Evolutionary conservation across 2,797 vertebrate species (phyloP).

Genomic region (Phataginus tricuspis): DNA sequence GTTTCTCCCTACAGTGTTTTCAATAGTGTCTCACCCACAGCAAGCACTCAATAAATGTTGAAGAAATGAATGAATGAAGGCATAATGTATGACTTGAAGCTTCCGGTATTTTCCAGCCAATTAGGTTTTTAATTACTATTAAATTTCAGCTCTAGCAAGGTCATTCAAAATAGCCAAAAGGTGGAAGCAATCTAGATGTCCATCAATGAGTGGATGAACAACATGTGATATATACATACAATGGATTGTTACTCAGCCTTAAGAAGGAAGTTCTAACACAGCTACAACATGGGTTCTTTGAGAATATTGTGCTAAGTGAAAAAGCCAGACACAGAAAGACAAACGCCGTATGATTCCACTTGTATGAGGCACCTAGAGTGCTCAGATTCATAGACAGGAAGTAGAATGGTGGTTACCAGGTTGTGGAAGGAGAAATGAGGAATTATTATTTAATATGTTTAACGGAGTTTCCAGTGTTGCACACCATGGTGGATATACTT

Average conservation of each 20-base stretch:
- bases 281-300: neutral
- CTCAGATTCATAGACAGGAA: neutral
- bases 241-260: neutral
- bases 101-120: neutral
- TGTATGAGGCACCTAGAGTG: neutral
- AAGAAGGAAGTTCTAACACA: neutral
- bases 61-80: neutral
- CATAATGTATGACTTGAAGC: neutral
- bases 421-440: neutral
- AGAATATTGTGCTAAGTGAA: neutral
- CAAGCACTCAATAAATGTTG: neutral
- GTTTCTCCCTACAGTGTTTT: neutral
- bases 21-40: neutral
- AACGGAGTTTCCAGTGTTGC: neutral
- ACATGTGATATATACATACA: neutral
- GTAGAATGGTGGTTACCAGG: neutral
- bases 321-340: neutral
- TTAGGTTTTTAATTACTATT: neutral
- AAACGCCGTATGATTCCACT: neutral
- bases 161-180: neutral
- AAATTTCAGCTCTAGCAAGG: neutral
- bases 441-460: neutral
- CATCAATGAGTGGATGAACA: neutral
- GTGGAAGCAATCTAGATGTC: neutral
- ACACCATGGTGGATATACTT: neutral